Percentiles rank a stretch among this genome's conserved stretches.
Evolutionary conservation across 2,888 invertebrate genomes (phyloP).

Genomic region (Tenthredo livida): DNA sequence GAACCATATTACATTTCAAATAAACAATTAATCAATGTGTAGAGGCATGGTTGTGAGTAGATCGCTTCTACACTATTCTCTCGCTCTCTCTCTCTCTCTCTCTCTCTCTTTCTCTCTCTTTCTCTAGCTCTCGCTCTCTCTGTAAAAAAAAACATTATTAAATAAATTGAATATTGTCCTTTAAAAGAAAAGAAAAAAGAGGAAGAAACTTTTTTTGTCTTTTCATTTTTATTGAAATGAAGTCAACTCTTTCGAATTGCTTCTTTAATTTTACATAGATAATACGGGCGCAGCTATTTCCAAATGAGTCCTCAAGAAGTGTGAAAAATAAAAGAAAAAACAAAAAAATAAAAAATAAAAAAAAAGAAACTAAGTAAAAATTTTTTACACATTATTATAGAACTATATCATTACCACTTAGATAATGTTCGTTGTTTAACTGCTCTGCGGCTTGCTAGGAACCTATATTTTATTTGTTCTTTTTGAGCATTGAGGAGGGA

Average conservation of each 20-base stretch:
- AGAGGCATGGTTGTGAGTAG: slow-evolving; percentile 14
- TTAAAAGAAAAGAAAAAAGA: no score
- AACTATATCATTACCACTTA: neutral
- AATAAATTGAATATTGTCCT: neutral
- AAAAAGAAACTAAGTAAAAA: neutral
- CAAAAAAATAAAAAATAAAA: neutral
- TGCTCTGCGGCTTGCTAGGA: neutral
- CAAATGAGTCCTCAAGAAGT: neutral
- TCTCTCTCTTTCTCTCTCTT: neutral
- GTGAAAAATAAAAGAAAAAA: neutral
- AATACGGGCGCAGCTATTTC: neutral
- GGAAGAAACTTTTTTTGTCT: neutral
- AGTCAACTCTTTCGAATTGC: neutral
- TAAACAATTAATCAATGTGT: slow-evolving; percentile 1
- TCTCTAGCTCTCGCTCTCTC: neutral
- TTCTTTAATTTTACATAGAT: neutral
- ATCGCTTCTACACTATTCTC: neutral
- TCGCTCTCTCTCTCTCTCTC: neutral
- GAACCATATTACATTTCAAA: neutral
- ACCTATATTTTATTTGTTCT: neutral
- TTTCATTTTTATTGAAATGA: neutral
- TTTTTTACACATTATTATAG: neutral
- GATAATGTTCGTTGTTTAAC: neutral
- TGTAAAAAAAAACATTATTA: neutral
- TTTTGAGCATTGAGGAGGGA: neutral